Conservation (phyloP, 2,888 invertebrate species). For the Dichetophora obliterata region DNA sequence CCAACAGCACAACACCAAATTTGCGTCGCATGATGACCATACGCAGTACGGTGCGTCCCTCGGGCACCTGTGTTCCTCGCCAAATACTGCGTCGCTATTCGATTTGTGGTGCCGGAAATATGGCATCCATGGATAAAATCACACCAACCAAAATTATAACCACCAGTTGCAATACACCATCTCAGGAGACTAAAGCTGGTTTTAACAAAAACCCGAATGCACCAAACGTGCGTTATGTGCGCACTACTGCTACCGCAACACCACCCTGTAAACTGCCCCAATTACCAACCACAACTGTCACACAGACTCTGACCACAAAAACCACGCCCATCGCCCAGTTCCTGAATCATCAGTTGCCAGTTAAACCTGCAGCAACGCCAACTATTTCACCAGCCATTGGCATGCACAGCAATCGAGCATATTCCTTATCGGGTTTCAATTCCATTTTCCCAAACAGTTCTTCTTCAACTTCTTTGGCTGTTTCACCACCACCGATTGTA, state of each 20-base stretch:
- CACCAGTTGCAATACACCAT: conserved; percentile 17
- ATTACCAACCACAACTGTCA: not conserved
- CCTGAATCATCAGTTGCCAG: not conserved
- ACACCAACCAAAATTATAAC: not conserved
- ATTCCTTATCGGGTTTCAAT: not conserved
- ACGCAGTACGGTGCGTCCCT: not conserved
- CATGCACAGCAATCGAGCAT: not conserved
- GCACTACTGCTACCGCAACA: not conserved
- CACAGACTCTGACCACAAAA: not conserved
- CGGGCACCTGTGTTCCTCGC: conserved; percentile 6
- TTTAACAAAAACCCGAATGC: not conserved
- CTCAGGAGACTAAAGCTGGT: not conserved
- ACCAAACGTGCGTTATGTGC: not conserved
- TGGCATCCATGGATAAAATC: not conserved
- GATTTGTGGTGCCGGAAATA: conserved; percentile 33
- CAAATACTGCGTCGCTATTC: conserved; percentile 41
- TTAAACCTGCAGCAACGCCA: not conserved
- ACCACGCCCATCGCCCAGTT: not conserved
- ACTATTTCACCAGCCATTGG: not conserved
- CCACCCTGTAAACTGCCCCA: conserved; percentile 11
- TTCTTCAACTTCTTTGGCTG: not conserved
- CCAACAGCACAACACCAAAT: not conserved
- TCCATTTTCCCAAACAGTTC: not conserved
- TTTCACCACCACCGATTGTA: not conserved
- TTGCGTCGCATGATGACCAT: not conserved